Conservation (phyloP, 2,113 vertebrate species). For the Columba livia region DNA sequence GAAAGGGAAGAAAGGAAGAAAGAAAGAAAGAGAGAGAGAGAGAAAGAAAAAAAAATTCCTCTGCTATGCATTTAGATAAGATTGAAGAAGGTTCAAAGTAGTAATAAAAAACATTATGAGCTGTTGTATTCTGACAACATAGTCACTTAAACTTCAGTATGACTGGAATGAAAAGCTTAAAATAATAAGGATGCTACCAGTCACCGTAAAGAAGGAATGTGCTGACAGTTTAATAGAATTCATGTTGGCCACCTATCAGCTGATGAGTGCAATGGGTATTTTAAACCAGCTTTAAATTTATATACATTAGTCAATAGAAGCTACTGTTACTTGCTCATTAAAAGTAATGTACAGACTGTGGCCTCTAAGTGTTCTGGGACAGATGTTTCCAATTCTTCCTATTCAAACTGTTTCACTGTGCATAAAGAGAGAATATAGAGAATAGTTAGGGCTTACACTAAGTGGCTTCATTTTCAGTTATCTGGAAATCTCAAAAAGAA, state of each 20-base stretch:
- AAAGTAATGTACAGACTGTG: constrained; percentile 1
- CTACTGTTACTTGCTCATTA: constrained; percentile 22
- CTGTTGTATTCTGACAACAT: neutral
- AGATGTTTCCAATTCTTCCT: neutral
- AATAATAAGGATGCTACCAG: constrained; percentile 8
- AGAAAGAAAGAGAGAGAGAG: neutral
- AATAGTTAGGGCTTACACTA: neutral
- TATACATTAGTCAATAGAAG: constrained; percentile 22
- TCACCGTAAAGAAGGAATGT: neutral
- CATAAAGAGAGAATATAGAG: neutral
- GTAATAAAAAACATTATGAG: neutral
- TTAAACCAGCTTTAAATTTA: constrained; percentile 30
- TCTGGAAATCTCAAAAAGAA: neutral
- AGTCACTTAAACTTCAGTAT: neutral
- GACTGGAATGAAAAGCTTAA: neutral
- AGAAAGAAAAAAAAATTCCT: neutral
- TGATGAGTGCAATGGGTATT: constrained; percentile 24
- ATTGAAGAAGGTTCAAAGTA: neutral
- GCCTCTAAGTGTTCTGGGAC: neutral
- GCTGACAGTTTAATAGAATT: neutral
- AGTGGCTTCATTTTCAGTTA: neutral
- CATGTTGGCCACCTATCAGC: neutral
- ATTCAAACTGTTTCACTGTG: neutral
- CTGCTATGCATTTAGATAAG: neutral
- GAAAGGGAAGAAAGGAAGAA: neutral